Base-by-base conservation (phyloP, 1,140 invertebrate species). In the Aethina tumida region DNA sequence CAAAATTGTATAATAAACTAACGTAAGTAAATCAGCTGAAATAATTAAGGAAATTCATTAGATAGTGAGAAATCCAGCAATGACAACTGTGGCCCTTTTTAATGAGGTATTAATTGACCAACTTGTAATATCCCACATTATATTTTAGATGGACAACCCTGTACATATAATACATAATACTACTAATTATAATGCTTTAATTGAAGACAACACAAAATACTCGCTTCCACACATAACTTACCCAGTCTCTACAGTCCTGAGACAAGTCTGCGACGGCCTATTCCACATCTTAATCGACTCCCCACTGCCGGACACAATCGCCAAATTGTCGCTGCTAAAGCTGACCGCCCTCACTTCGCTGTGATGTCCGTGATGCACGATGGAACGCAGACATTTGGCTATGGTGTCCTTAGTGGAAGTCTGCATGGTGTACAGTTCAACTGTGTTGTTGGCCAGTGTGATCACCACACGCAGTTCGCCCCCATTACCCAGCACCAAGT, bases 241-340 rank as follows among this genome's bases (percentile, higher is more conserved):
- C 47, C 64, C 62, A 47, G 70, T 76, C 46, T 74, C 67, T 47
- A 77, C 73, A 0, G 91, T 94, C 39, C 86, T 71, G n/a, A 95
- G 66, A 61, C 90, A 93, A 17, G 78, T 64, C 48, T 88, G 71
- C 6, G 79, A 83, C 2, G 76, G 64, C 49, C 89, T 79, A 58
- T 92, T 94, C 94, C 94, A 98, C 24, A 97, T 68, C 71, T 97
- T 97, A 4, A 96, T 66, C 13, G 81, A 78, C 50, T 96, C 89
- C 3, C 71, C 76, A 55, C 90, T 84, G 0, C 80, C 89, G 0
- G 92, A 87, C 10, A 85, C 71, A 45, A 95, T 73, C 4, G 83
- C 84, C 24, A 87, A 66, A 57, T 84, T 87, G 60, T 98, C 93
- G 13, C 87, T 89, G 58, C 88, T 94, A 54, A 98, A 94, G 31